These are phyloP conservation scores for Rhinopithecus roxellana DNA, from an alignment of 2,113 vertebrate species.

Conservation along the genomic window DNA sequence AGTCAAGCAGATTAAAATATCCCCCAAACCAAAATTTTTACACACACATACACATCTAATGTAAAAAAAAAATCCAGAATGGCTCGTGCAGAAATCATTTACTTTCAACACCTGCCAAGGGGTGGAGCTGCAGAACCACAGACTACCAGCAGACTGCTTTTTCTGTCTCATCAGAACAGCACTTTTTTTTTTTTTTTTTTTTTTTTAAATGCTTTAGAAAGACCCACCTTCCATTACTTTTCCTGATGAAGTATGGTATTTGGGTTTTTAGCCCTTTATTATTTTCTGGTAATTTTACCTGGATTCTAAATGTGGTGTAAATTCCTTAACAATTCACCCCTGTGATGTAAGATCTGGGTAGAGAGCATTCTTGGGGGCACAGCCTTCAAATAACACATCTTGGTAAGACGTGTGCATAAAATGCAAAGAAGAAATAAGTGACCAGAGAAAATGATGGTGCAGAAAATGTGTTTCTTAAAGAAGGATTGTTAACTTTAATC, in stretches of 20 bases:
- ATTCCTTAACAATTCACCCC: background rate
- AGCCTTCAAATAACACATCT: background rate
- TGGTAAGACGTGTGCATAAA: background rate
- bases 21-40: background rate
- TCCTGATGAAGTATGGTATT: background rate
- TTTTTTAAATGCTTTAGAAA: background rate
- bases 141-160: background rate
- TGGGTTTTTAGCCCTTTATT: background rate
- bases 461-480: background rate
- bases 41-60: background rate
- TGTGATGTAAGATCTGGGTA: background rate
- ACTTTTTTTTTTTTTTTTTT: background rate
- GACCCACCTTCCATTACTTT: background rate
- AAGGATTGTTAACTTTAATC: slow-evolving; percentile 20
- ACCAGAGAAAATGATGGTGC: background rate
- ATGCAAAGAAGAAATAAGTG: background rate
- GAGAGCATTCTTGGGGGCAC: background rate
- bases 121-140: background rate
- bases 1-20: background rate
- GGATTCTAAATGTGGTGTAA: background rate
- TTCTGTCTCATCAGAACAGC: fast-evolving
- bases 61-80: background rate
- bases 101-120: background rate
- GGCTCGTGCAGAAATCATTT: background rate
- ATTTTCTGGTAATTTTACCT: background rate